These are phyloP conservation scores for Streptopelia turtur DNA, from an alignment of 2,797 vertebrate species.

Conservation along the genomic window DNA sequence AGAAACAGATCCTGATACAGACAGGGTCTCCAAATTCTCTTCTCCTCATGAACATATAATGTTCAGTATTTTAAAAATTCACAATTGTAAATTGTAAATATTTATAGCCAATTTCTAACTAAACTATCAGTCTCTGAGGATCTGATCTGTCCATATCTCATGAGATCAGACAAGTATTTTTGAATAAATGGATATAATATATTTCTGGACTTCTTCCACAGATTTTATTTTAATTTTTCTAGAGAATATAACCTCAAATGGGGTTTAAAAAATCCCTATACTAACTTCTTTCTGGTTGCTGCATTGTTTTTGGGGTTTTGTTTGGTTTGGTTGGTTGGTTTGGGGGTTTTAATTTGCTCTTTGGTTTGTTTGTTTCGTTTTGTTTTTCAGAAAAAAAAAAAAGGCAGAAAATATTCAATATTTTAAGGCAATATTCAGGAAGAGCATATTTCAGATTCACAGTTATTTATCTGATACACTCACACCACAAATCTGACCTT, in stretches of 20 bases:
- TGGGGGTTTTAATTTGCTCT: too few relatives aligned
- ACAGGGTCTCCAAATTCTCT: background rate
- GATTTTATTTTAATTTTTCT: background rate
- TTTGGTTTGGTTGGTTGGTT: too few relatives aligned
- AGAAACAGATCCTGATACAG: background rate
- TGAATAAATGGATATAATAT: background rate
- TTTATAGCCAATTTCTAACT: background rate
- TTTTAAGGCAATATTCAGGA: background rate
- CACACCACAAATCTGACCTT: background rate
- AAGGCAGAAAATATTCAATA: background rate
- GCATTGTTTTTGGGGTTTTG: background rate
- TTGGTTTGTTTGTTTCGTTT: too few relatives aligned
- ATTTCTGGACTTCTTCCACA: background rate
- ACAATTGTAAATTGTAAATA: background rate
- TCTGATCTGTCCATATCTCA: background rate
- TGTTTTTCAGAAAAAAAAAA: background rate
- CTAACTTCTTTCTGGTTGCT: background rate
- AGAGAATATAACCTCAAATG: background rate
- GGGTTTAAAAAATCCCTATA: background rate
- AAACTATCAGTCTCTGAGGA: background rate
- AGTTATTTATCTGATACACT: background rate
- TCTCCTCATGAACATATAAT: background rate
- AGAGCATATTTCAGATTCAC: background rate
- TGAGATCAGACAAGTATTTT: background rate
- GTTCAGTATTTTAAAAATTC: background rate